Evolutionary conservation across 2,797 vertebrate genomes (phyloP).

Genomic region (Myotis findleyi): DNA sequence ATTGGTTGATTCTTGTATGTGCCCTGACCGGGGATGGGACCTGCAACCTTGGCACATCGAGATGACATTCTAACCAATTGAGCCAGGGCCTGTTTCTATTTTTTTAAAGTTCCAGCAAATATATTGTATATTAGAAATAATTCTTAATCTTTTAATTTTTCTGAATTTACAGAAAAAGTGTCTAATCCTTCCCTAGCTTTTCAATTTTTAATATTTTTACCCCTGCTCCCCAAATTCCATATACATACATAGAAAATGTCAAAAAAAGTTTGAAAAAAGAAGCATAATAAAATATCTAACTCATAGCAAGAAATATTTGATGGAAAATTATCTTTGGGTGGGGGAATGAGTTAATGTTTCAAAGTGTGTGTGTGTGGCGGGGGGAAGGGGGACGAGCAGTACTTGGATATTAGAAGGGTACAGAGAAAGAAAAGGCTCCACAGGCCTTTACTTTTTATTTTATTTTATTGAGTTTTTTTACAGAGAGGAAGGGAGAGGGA

Average conservation of each 20-base stretch:
- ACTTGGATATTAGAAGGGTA: background rate
- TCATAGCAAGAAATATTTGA: background rate
- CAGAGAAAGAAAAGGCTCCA: background rate
- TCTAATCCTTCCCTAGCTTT: conserved; percentile 19
- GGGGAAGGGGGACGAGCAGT: rapidly evolving
- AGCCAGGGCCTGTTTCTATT: background rate
- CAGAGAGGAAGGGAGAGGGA: no score
- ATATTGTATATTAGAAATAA: background rate
- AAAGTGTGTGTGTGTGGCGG: background rate
- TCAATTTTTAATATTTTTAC: background rate
- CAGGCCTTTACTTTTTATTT: background rate
- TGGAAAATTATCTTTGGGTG: background rate
- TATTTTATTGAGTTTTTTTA: no score
- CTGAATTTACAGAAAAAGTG: background rate
- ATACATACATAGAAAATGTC: background rate
- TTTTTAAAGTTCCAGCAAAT: conserved; percentile 9
- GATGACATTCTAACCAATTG: background rate
- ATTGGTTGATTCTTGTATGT: background rate
- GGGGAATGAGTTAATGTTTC: background rate
- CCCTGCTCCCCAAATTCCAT: background rate
- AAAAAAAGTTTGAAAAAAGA: background rate
- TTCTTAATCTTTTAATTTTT: conserved; percentile 45
- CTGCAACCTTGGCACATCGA: background rate
- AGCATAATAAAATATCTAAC: background rate
- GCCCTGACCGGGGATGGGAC: background rate